Evolutionary conservation across 2,113 vertebrate genomes (phyloP).

Genomic region (Cepphus grylle): DNA sequence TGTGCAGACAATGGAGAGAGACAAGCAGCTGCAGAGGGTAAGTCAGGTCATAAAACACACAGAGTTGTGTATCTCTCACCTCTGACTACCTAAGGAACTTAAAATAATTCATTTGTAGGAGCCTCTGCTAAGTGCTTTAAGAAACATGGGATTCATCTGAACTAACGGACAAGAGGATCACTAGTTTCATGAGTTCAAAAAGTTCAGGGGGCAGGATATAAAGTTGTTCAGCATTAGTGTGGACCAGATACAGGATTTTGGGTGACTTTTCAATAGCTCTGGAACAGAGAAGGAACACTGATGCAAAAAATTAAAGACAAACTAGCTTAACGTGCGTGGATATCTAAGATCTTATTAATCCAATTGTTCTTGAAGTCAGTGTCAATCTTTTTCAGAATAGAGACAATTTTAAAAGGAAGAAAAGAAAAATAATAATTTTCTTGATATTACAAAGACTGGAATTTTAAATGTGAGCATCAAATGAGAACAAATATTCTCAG

Average conservation of each 20-base stretch:
- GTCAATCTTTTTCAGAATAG: neutral
- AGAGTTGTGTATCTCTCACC: neutral
- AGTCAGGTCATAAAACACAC: neutral
- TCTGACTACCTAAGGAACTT: neutral
- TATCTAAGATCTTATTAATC: neutral
- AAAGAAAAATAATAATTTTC: neutral
- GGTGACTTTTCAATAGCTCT: neutral
- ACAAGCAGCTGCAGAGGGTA: neutral
- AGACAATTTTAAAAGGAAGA: neutral
- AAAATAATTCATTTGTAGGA: neutral
- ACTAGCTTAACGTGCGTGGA: neutral
- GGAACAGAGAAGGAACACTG: neutral
- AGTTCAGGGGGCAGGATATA: neutral
- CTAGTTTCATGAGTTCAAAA: neutral
- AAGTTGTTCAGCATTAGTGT: neutral
- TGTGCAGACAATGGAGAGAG: neutral
- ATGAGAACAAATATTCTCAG: neutral
- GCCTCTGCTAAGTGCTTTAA: neutral
- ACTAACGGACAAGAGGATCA: neutral
- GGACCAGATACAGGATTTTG: neutral
- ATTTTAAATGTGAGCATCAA: neutral
- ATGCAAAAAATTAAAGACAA: neutral
- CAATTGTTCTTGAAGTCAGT: neutral
- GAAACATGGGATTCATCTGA: neutral
- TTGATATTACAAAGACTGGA: neutral